Evolutionary conservation across 1,140 invertebrate genomes (phyloP).

Genomic region (Aethina tumida): DNA sequence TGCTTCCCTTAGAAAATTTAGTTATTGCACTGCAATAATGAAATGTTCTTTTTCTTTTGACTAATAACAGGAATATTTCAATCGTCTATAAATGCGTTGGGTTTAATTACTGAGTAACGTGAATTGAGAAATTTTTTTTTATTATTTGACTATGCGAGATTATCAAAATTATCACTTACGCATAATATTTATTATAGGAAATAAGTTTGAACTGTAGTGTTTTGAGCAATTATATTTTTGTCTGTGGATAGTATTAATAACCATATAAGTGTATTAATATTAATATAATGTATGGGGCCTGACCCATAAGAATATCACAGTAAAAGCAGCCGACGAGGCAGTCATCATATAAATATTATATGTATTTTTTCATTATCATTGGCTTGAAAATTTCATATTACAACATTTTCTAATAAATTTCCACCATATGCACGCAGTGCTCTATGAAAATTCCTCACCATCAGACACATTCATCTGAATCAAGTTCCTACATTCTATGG

Average conservation of each 20-base stretch:
- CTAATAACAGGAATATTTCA: slow-evolving; percentile 6
- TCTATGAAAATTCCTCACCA: slow-evolving; percentile 12
- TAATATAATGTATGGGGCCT: slow-evolving; percentile 24
- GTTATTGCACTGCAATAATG: slow-evolving; percentile 14
- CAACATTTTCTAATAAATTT: slow-evolving; percentile 16
- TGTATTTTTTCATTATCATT: neutral
- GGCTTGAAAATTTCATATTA: slow-evolving; percentile 7
- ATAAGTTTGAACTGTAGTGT: slow-evolving; percentile 6
- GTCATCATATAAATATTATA: neutral
- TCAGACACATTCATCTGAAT: slow-evolving; percentile 18
- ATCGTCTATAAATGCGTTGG: too few species aligned
- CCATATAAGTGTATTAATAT: slow-evolving; percentile 10
- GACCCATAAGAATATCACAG: slow-evolving; percentile 35
- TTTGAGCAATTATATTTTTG: slow-evolving; percentile 13
- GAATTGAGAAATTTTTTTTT: too few species aligned
- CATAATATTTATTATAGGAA: too few species aligned
- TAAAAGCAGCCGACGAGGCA: slow-evolving; percentile 24
- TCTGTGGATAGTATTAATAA: slow-evolving; percentile 16
- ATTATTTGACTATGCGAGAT: too few species aligned
- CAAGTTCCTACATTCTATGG: slow-evolving; percentile 34
- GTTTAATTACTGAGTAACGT: too few species aligned
- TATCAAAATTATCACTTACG: too few species aligned
- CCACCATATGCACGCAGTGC: too few species aligned
- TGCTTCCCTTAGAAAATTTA: slow-evolving; percentile 8
- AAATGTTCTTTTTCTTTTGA: slow-evolving; percentile 7